Conservation (phyloP, 1,140 invertebrate species). For the Neodiprion fabricii region DNA sequence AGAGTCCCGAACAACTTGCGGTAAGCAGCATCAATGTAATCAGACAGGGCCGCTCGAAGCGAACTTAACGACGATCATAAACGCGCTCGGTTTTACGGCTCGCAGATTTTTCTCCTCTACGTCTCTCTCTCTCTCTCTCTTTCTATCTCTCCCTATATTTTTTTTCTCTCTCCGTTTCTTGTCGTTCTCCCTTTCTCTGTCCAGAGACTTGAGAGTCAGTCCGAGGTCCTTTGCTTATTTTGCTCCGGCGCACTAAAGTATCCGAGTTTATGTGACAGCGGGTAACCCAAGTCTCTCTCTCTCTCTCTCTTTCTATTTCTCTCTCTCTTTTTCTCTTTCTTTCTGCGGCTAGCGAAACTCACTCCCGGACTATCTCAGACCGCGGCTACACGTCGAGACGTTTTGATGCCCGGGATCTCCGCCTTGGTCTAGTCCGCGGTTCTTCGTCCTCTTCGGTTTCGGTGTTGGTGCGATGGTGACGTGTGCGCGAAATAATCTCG, state of each 20-base stretch:
- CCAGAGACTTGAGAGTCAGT: conserved; percentile 11
- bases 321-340: not conserved
- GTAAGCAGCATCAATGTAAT: conserved; percentile 53
- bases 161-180: not conserved
- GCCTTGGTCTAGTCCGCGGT: too few species aligned
- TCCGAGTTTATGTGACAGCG: conserved; percentile 39
- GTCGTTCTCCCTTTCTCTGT: not conserved
- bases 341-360: not conserved
- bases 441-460: too few species aligned
- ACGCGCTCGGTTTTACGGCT: conserved; percentile 49
- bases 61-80: conserved; percentile 52
- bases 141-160: not conserved
- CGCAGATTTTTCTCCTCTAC: conserved; percentile 29
- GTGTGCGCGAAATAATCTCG: too few species aligned
- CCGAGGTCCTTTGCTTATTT: conserved; percentile 31
- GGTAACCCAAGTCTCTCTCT: conserved; percentile 17
- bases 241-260: conserved; percentile 36
- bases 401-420: too few species aligned
- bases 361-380: not conserved
- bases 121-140: conserved; percentile 24
- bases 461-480: too few species aligned
- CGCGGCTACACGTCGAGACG: too few species aligned
- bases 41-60: conserved; percentile 45
- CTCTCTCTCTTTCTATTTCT: not conserved
- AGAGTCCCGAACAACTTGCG: not conserved